phyloP scores from a whole-genome alignment of 1,140 invertebrate genomes.

The Zaprionus inermis region DNA sequence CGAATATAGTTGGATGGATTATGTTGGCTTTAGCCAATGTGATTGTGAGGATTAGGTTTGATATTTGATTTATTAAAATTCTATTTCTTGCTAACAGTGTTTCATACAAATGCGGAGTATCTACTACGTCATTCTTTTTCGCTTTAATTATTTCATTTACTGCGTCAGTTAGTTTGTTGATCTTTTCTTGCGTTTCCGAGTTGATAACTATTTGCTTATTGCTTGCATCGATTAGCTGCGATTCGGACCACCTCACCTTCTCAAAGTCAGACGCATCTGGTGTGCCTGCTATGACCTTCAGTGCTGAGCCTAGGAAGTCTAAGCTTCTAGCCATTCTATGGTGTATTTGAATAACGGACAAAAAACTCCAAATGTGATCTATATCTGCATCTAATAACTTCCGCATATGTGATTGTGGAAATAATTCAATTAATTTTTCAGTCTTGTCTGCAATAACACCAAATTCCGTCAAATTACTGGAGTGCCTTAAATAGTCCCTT shows the following conservation, averaged over 20 bases:
- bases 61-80: too few relatives aligned
- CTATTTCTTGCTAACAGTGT: too few relatives aligned
- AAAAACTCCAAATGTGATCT: neutral
- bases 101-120: too few relatives aligned
- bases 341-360: slow-evolving; percentile 7
- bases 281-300: slow-evolving; percentile 30
- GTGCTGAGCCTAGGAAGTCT: slow-evolving; percentile 16
- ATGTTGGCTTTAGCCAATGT: too few relatives aligned
- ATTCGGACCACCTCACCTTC: neutral
- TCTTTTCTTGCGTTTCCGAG: too few relatives aligned
- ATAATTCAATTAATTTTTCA: neutral
- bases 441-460: neutral
- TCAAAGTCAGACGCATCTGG: neutral
- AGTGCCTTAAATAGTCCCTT: slow-evolving; percentile 9
- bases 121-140: too few relatives aligned
- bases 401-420: slow-evolving; percentile 11
- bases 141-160: too few relatives aligned
- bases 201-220: too few relatives aligned
- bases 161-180: too few relatives aligned
- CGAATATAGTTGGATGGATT: too few relatives aligned
- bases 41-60: too few relatives aligned
- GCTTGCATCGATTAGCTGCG: slow-evolving; percentile 1
- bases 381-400: slow-evolving; percentile 17
- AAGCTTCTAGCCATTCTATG: slow-evolving; percentile 2
- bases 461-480: slow-evolving; percentile 14